Base-by-base conservation (phyloP, 2,888 invertebrate species). In the Meghimatium bilineatum region DNA sequence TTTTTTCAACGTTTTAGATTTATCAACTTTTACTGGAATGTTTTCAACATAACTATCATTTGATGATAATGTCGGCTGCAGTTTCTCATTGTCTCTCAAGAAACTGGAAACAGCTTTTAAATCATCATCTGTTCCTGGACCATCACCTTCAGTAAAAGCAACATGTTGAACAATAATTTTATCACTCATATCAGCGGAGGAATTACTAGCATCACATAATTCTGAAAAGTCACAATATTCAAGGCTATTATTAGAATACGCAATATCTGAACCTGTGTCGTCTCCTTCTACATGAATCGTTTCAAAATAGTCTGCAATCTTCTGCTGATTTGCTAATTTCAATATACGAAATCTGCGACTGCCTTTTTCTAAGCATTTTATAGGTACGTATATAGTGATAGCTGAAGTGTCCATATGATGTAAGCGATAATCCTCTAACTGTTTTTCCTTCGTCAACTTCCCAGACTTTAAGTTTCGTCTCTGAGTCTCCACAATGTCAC, bases 401-500 rank as follows among this genome's bases (percentile, higher is more conserved):
- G 80, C 84, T 63, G 44, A 32, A 38, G 66, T 32, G 32, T 83
- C 83, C 26, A 83, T 36, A 8, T 79, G 60, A 34, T 83, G 79
- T 17, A 83, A 32, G 32, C 38, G 79, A 49, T 63, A 56, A 10
- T 74, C 76, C 52, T 77, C 77, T 66, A 56, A 29, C 14, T 77
- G 23, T 36, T 49, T 77, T 8, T 77, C 82, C 32, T 26, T 71
- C 8, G 67, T 34, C 49, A 32, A 69, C 49, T 67, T 82, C 56
- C 8, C 56, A 56, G 17, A 17, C 20, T 77, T 82, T 29, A 36
- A 56, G n/a, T 69, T 77, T 44, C 78, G 52, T 34, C 71, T 34
- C 12, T 32, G 82, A 38, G 83, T 83, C 52, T 83, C 77, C 23
- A 83, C 38, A 12, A 83, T 52, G n/a, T 83, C 79, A n/a, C 84